Conservation (phyloP, 2,888 invertebrate genomes). For the Polydrusus tereticollis region DNA sequence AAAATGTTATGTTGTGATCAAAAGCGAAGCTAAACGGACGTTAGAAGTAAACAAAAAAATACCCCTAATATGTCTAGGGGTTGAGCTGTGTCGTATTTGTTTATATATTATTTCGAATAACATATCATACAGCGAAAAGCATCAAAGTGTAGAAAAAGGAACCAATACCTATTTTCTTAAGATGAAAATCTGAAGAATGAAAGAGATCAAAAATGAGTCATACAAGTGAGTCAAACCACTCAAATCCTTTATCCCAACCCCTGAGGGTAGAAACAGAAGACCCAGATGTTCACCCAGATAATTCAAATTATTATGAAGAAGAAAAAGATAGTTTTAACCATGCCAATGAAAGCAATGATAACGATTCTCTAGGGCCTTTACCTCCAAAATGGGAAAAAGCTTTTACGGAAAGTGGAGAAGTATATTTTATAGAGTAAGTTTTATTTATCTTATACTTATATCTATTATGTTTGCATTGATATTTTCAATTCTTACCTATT, state of each 20-base stretch:
- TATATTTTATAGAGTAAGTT: constrained; percentile 96
- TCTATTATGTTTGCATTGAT: neutral
- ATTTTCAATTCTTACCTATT: neutral
- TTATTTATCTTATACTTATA: constrained; percentile 11
- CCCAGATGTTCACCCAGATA: constrained; percentile 56
- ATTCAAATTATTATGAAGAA: constrained; percentile 61
- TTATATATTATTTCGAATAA: constrained; percentile 21
- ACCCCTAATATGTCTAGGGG: neutral
- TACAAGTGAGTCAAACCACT: constrained; percentile 63
- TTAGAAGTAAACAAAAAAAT: constrained; percentile 20
- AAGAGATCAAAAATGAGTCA: constrained; percentile 62
- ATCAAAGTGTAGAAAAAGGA: neutral
- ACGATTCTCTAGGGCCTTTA: constrained; percentile 88
- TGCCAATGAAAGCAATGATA: constrained; percentile 65
- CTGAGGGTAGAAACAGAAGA: constrained; percentile 65
- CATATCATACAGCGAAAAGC: neutral
- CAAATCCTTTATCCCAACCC: constrained; percentile 64
- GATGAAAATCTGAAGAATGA: constrained; percentile 30
- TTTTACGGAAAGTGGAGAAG: constrained; percentile 95
- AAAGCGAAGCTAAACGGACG: constrained; percentile 8
- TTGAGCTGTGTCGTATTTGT: constrained; percentile 7
- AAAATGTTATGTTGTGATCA: neutral
- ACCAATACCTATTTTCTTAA: neutral
- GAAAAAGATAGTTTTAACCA: constrained; percentile 63
- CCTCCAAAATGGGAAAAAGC: constrained; percentile 98